Conservation (phyloP, 2,113 vertebrate genomes). For the Corythornis vintsioides region DNA sequence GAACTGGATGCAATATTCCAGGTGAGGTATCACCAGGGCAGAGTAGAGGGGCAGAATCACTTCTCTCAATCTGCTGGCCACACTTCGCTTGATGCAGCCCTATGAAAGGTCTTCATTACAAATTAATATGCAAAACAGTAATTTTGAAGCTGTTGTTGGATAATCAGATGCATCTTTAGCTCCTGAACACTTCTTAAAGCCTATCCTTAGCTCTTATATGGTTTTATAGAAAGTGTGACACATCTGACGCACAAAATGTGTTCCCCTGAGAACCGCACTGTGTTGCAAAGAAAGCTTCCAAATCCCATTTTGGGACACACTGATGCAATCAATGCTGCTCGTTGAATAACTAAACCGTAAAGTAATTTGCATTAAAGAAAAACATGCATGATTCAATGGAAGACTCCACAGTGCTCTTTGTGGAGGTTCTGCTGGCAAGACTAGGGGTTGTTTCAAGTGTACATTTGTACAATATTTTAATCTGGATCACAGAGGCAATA, state of each 20-base stretch:
- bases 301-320: background rate
- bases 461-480: background rate
- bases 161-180: background rate
- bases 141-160: background rate
- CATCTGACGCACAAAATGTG: background rate
- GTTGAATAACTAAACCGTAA: background rate
- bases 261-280: background rate
- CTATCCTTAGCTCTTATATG: background rate
- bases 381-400: accelerated
- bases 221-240: background rate
- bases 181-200: background rate
- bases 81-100: too few relatives aligned
- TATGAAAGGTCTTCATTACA: background rate
- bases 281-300: background rate
- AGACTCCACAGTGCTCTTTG: background rate
- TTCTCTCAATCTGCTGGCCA: too few relatives aligned
- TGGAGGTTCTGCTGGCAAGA: background rate
- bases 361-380: background rate
- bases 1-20: too few relatives aligned
- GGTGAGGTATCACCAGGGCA: too few relatives aligned
- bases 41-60: too few relatives aligned
- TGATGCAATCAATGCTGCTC: background rate
- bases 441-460: background rate
- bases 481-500: background rate
- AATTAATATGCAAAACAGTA: background rate